Evolutionary conservation across 2,888 invertebrate species (phyloP), one percentile per base, ranked within the genome.

Genomic region (Boloria selene): DNA sequence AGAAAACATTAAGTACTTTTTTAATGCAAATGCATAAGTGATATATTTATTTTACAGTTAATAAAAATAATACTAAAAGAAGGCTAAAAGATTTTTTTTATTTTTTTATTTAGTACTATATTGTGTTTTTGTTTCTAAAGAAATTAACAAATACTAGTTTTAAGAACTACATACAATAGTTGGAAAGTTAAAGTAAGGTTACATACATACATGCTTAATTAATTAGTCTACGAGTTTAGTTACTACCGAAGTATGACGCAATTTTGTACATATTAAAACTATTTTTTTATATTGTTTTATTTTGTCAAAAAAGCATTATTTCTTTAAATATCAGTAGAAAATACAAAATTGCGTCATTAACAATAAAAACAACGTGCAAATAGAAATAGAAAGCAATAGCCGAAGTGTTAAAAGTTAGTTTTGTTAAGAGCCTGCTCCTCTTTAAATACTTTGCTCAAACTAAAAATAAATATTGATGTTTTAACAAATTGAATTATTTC

Each of bases 401-500:
- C 66, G 73, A 76, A 75, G 67, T 74, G 78, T 84, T 85, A 85
- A 80, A 66, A 75, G 79, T 87, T 86, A 87, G 81, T 83, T 77
- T 78, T 75, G 76, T 75, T 80, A 71, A 67, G 67, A 67, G 77
- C 31, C 31, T 10, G 31, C 31, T 74, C 84, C 80, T 78, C 85
- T 81, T 82, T 81, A 82, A 83, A 85, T 72, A 70, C 72, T 69
- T 67, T 51, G 53, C 31, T 63, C n/a, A n/a, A 26, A 47, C 10
- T 10, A 31, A 31, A 6, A 31, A 31, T 31, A 10, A 31, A 1
- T 31, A 2, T 10, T 31, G 10, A 7, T 31, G 31, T 31, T 31
- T 31, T 31, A 1, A 31, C 31, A 6, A 31, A 31, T 0, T 31
- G 7, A 31, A 7, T 31, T 6, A 38, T 38, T 10, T 38, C 10